Evolutionary conservation across 2,888 invertebrate species (phyloP), one percentile per base, ranked within the genome.

Genomic region (Cantharis rufa): DNA sequence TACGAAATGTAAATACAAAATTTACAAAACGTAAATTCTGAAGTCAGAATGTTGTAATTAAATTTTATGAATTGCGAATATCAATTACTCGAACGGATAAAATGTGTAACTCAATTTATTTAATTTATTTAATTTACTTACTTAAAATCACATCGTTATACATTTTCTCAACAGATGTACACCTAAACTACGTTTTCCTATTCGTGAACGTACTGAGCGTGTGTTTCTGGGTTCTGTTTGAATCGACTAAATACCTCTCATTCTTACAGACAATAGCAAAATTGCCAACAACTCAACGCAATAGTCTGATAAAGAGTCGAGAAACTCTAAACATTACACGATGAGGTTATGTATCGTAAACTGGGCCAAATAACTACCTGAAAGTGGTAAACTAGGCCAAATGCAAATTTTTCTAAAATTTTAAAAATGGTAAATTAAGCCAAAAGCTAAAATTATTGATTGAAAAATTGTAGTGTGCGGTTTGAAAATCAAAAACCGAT

Each of bases 231-330:
- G n/a, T n/a, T n/a, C n/a, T n/a, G n/a, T n/a, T n/a, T n/a, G n/a
- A n/a, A n/a, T n/a, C n/a, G 78, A 78, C 75, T 75, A 75, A 78
- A 78, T 78, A 75, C 75, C 75, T 78, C 72, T 78, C 75, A 75
- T 78, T 75, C 78, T 78, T 74, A 66, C 78, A 78, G 78, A 78
- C 78, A 78, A 78, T 78, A 73, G 72, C 75, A 73, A 75, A 78
- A 78, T 78, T 78, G 75, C 78, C 75, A 73, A 75, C 78, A 78
- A 70, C 75, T 78, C 75, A 78, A 75, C 72, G 75, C 75, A 75
- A 78, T 75, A 70, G 75, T 75, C 77, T 70, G 78, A 75, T 75
- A 75, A 78, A 78, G 70, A 72, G 78, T 75, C 74, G 77, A 69
- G 71, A 72, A 75, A 75, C 69, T 32, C 27, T 69, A 32, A 32